These are phyloP conservation scores for Hormiphora californensis DNA, from an alignment of 37 sponge, comb jelly and placozoan species.

Conservation along the genomic window DNA sequence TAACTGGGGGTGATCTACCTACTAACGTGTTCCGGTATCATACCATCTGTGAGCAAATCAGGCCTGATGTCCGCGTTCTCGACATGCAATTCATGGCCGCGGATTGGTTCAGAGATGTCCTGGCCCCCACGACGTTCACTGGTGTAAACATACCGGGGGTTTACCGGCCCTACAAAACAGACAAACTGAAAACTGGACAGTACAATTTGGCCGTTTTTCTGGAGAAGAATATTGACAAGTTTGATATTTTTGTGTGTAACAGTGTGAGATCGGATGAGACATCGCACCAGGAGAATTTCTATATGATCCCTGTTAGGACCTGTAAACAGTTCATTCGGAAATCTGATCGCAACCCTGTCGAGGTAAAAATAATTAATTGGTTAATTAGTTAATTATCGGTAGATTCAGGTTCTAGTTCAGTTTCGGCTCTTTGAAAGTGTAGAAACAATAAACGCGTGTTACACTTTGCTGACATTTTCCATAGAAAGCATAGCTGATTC, in stretches of 20 bases:
- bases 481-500: too few relatives aligned
- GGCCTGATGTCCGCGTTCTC: slow-evolving; percentile 34
- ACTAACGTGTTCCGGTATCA: slow-evolving; percentile 49
- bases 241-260: slow-evolving; percentile 26
- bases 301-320: not conserved
- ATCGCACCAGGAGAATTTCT: not conserved
- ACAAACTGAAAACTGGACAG: not conserved
- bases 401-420: too few relatives aligned
- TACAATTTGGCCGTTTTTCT: slow-evolving; percentile 8
- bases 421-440: too few relatives aligned
- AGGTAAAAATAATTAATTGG: too few relatives aligned
- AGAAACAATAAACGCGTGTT: too few relatives aligned
- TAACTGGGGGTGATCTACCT: slow-evolving; percentile 38
- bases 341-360: slow-evolving; percentile 25
- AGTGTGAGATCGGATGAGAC: not conserved
- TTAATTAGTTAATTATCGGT: too few relatives aligned
- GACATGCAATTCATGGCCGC: slow-evolving; percentile 43
- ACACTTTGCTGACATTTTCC: too few relatives aligned
- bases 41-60: slow-evolving; percentile 46
- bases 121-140: slow-evolving; percentile 9
- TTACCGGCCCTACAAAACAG: not conserved
- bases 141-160: not conserved
- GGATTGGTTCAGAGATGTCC: slow-evolving; percentile 24
- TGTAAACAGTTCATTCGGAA: slow-evolving; percentile 11
- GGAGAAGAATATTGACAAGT: slow-evolving; percentile 9